Evolutionary conservation across 2,113 vertebrate genomes (phyloP), one percentile per base, ranked within the genome.

Genomic region (Crocuta crocuta): DNA sequence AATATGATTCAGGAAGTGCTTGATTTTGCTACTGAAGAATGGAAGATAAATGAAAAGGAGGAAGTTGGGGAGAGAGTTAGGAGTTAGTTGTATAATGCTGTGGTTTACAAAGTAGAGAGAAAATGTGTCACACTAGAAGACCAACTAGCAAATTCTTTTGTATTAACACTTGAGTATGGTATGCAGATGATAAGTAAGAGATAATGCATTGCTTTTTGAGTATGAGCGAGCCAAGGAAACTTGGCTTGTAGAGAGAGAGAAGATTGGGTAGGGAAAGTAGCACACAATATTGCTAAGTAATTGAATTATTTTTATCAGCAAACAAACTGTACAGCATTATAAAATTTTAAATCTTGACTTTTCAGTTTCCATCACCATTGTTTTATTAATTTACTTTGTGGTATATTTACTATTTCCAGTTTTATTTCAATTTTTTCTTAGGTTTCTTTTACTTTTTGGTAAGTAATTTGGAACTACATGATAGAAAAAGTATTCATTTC

Each of bases 351-450:
- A 50, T 10, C 13, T 66, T 55, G 31, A 48, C 5, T 33, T 89
- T 48, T 97, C n/a, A 21, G n/a, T 43, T 86, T 81, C 35, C 9
- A 8, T 66, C 7, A 35, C 10, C 8, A 35, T 17, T 70, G 85
- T 82, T 82, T 66, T 79, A 74, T 79, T 23, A 88, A 78, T 12
- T 66, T n/a, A 79, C 31, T 94, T 81, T 86, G 45, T 55, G 21
- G 53, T 4, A 17, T 58, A 83, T 50, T 91, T 74, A 79, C 50
- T 58, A 70, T 89, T 95, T 92, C 10, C 1, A 53, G 4, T 63
- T 81, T 95, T 63, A 50, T 78, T 63, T 71, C 6, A 4, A 0
- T 48, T 43, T n/a, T 89, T 45, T 45, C 16, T 68, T 26, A 9
- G 8, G 19, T 74, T 94, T 63, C 35, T 33, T 48, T 19, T 24